Evolutionary conservation across 2,888 invertebrate species (phyloP).

Genomic region (Drosophila glabriapex): DNA sequence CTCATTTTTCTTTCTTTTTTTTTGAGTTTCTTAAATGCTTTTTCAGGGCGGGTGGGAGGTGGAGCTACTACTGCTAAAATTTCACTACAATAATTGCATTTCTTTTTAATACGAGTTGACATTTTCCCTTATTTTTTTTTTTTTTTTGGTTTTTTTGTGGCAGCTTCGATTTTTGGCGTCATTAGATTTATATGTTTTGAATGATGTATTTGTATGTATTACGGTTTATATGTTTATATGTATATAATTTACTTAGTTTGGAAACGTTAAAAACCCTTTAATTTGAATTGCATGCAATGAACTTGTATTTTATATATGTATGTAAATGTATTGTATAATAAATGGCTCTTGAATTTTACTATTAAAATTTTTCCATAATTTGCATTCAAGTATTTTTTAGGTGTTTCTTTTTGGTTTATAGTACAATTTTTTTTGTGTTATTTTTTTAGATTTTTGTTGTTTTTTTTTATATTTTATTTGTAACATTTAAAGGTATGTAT

Average conservation of each 20-base stretch:
- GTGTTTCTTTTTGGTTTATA: constrained; percentile 36
- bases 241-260: constrained; percentile 35
- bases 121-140: background rate
- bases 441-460: constrained; percentile 27
- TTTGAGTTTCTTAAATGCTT: constrained; percentile 6
- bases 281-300: constrained; percentile 66
- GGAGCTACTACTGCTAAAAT: constrained; percentile 56
- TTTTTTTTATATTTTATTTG: constrained; percentile 31
- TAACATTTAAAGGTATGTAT: constrained; percentile 68
- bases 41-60: constrained; percentile 14
- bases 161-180: constrained; percentile 73
- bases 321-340: constrained; percentile 55
- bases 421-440: constrained; percentile 33
- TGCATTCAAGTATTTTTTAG: constrained; percentile 55
- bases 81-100: constrained; percentile 51
- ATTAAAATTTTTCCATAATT: constrained; percentile 73
- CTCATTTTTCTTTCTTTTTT: background rate
- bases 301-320: constrained; percentile 39
- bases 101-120: constrained; percentile 36
- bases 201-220: constrained; percentile 40
- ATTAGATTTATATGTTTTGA: constrained; percentile 44
- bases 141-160: constrained; percentile 36
- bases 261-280: constrained; percentile 59
- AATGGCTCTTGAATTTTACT: constrained; percentile 77
- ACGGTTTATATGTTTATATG: constrained; percentile 31